These are phyloP conservation scores for Mobula birostris DNA, from an alignment of 2,113 vertebrate genomes.

Conservation along the genomic window DNA sequence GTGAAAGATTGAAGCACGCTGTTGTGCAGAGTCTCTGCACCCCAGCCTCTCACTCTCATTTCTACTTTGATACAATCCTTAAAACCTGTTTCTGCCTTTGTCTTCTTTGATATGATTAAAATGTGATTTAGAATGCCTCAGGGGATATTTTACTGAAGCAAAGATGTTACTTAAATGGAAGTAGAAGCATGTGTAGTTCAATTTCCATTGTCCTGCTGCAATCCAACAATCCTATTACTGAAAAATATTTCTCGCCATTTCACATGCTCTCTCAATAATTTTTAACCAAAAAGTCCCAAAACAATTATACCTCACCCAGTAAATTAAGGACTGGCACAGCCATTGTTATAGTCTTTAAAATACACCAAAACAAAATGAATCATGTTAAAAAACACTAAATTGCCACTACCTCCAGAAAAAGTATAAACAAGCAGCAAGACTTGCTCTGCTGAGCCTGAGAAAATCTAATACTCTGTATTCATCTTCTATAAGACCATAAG, in stretches of 20 bases:
- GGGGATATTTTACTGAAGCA: background rate
- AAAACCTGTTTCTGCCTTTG: background rate
- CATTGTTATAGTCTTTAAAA: background rate
- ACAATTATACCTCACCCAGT: background rate
- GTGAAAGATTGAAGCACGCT: too few species aligned
- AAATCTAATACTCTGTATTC: background rate
- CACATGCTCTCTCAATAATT: background rate
- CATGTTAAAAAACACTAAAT: background rate
- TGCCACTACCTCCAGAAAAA: background rate
- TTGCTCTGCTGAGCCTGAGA: too few species aligned
- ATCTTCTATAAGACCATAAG: too few species aligned
- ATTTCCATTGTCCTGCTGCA: background rate
- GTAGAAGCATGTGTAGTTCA: background rate
- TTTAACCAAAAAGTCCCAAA: background rate
- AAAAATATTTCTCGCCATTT: background rate
- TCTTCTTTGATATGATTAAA: too few species aligned
- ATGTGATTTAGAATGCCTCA: too few species aligned
- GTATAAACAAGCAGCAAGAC: background rate
- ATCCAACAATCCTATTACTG: background rate
- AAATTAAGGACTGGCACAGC: background rate
- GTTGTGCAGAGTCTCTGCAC: too few species aligned
- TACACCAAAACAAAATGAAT: background rate
- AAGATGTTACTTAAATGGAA: background rate
- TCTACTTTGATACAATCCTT: background rate
- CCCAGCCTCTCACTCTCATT: background rate